Percentiles rank a stretch among this genome's conserved stretches.
Evolutionary conservation across 2,113 vertebrate genomes (phyloP).

Genomic region (Bubo bubo): DNA sequence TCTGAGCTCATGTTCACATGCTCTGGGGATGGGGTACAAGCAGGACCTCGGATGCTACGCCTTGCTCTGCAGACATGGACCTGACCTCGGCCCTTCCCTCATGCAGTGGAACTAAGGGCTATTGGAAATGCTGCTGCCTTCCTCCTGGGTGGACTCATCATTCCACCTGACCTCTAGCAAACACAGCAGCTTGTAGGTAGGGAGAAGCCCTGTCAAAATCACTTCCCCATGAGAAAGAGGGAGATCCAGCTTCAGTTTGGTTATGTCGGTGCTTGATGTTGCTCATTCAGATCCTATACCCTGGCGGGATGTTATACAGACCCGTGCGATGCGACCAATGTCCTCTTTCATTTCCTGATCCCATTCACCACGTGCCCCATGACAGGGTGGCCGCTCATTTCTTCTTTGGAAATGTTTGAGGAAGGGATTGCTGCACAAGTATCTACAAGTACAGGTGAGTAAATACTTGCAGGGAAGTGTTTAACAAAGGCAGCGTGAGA

Average conservation of each 20-base stretch:
- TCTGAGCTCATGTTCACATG: rapidly evolving
- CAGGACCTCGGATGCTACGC: rapidly evolving
- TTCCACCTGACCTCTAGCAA: background rate
- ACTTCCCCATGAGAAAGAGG: background rate
- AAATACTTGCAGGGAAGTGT: background rate
- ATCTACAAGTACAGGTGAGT: background rate
- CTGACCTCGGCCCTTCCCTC: background rate
- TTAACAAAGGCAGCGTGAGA: background rate
- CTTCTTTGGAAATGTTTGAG: background rate
- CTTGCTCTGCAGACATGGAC: background rate
- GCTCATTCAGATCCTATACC: background rate
- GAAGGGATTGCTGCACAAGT: background rate
- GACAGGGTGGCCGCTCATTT: background rate
- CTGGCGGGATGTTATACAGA: background rate
- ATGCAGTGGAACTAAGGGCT: background rate
- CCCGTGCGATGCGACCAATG: background rate
- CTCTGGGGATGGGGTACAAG: background rate
- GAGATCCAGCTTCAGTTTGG: background rate
- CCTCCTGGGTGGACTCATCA: background rate
- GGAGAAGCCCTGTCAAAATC: background rate
- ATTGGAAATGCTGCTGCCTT: background rate
- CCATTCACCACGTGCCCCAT: rapidly evolving
- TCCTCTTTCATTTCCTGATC: background rate
- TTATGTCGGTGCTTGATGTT: background rate
- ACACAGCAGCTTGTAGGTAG: background rate